A percentile compares a stretch with the other conserved stretches of the same genome.
Conservation (phyloP, 2,113 vertebrate genomes). For the Petromus typicus region DNA sequence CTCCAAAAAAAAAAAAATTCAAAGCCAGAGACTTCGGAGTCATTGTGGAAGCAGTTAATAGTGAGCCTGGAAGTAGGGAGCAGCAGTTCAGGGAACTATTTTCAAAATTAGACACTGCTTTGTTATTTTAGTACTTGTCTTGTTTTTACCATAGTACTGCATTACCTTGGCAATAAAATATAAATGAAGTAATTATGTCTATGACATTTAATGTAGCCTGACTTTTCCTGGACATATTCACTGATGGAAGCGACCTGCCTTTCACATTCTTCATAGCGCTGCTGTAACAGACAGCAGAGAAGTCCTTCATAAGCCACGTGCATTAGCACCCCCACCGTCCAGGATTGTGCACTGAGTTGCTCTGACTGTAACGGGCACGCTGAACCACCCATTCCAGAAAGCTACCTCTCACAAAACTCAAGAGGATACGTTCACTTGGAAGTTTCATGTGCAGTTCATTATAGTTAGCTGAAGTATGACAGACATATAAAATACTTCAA, state of each 20-base stretch:
- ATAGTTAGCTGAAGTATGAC: background rate
- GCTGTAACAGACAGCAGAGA: background rate
- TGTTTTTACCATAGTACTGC: background rate
- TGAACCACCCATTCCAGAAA: background rate
- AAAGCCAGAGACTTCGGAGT: background rate
- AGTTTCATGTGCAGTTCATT: background rate
- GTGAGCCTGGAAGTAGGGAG: background rate
- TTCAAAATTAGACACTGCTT: background rate
- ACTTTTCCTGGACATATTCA: background rate
- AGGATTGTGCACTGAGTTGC: background rate
- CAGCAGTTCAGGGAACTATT: background rate
- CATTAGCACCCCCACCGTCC: too few species aligned
- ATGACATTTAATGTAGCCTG: background rate
- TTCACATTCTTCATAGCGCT: background rate
- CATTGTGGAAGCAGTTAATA: background rate
- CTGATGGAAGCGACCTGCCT: background rate
- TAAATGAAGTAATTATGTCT: background rate
- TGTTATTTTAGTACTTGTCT: background rate
- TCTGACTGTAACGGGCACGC: background rate
- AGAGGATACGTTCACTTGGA: background rate
- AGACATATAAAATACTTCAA: background rate
- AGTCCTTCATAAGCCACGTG: background rate
- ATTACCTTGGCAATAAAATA: slow-evolving; percentile 13
- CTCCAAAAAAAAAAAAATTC: too few species aligned
- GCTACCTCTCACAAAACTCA: background rate